Conservation (phyloP, 2,113 vertebrate species). For the Castor canadensis region DNA sequence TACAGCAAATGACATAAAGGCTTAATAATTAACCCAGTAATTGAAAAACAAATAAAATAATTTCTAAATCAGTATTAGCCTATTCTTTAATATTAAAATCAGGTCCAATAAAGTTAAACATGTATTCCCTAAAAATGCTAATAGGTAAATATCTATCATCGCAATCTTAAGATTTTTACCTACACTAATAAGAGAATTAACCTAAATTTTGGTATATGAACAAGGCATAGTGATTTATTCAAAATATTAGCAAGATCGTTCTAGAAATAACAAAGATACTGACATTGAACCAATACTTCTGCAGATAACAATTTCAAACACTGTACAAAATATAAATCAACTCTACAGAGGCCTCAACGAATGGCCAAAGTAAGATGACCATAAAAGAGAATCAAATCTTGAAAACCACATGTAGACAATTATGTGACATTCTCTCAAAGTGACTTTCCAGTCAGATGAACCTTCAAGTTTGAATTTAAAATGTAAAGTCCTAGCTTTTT, state of each 20-base stretch:
- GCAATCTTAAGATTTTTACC: neutral
- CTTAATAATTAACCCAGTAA: neutral
- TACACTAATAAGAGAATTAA: neutral
- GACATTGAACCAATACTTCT: neutral
- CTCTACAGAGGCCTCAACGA: neutral
- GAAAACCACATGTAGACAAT: neutral
- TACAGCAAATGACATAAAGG: neutral
- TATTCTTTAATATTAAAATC: neutral
- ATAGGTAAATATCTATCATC: neutral
- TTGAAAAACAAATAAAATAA: neutral
- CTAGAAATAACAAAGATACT: neutral
- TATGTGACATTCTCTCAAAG: neutral
- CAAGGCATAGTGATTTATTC: neutral
- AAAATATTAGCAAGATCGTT: neutral
- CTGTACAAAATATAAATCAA: neutral
- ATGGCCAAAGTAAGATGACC: neutral
- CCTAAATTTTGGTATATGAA: neutral
- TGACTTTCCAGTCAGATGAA: neutral
- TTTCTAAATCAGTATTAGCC: neutral
- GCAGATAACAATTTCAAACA: neutral
- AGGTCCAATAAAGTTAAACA: neutral
- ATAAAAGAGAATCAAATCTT: neutral
- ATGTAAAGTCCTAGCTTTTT: neutral
- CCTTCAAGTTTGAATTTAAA: neutral
- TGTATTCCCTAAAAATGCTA: neutral